Percentiles rank a stretch among this genome's conserved stretches.
phyloP scores from a whole-genome alignment of 1,140 invertebrate genomes.

The Pogonomyrmex californicus region DNA sequence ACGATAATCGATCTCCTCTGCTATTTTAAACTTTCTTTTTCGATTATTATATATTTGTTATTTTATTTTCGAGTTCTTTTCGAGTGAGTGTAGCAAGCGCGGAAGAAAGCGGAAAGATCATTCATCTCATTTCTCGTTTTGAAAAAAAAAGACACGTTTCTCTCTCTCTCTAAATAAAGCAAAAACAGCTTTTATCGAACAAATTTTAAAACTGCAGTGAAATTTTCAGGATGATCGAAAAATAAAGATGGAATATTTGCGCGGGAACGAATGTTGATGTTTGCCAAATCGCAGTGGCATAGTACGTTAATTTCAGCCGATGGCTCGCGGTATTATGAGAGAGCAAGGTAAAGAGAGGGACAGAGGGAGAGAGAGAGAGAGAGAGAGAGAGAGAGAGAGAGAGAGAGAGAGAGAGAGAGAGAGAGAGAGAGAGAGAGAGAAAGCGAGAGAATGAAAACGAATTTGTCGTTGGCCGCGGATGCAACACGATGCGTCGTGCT shows the following conservation, averaged over 20 bases:
- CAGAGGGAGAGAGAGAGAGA: too few relatives aligned
- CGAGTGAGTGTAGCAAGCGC: not conserved
- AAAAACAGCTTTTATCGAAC: not conserved
- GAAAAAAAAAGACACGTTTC: not conserved
- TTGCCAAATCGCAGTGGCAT: slow-evolving; percentile 32
- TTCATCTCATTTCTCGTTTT: not conserved
- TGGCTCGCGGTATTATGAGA: slow-evolving; percentile 16
- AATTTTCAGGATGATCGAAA: slow-evolving; percentile 11
- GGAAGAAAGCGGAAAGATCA: not conserved
- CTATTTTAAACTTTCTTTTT: slow-evolving; percentile 7
- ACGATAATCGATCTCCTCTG: slow-evolving; percentile 21
- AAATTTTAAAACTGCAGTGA: slow-evolving; percentile 13
- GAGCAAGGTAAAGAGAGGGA: not conserved
- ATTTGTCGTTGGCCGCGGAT: slow-evolving; percentile 69
- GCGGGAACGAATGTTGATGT: slow-evolving; percentile 18
- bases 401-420: too few relatives aligned
- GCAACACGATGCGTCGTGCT: slow-evolving; percentile 60
- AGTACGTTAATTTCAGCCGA: slow-evolving; percentile 54
- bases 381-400: too few relatives aligned
- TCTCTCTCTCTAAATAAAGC: not conserved
- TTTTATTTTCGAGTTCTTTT: not conserved
- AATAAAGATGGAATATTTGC: slow-evolving; percentile 36
- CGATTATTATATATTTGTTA: not conserved
- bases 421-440: slow-evolving; percentile 36
- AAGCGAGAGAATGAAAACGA: slow-evolving; percentile 68